phyloP scores from a whole-genome alignment of 2,113 vertebrate genomes.

The Nipponia nippon region DNA sequence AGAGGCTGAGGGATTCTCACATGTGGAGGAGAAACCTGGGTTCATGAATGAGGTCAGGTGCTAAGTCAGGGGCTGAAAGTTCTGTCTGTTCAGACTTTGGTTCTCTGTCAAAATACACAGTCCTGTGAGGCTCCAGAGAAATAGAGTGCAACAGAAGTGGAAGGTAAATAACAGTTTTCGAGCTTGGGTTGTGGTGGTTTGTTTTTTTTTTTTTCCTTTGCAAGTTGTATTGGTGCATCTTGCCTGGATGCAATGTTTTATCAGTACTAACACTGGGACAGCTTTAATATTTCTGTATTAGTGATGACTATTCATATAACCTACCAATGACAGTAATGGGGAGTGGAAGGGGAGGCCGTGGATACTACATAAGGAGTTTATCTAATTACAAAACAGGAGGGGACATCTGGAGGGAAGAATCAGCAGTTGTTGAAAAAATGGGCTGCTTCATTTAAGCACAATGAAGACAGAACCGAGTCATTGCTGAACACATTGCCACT shows the following conservation, averaged over 20 bases:
- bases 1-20: background rate
- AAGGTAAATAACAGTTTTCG: background rate
- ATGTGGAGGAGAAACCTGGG: background rate
- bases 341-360: background rate
- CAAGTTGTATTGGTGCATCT: background rate
- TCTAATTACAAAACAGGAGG: background rate
- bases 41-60: background rate
- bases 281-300: background rate
- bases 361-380: background rate
- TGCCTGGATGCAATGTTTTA: background rate
- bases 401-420: background rate
- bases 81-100: background rate
- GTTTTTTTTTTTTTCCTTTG: background rate
- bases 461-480: background rate
- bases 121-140: background rate
- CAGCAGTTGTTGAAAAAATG: background rate
- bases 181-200: background rate
- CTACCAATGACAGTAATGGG: background rate
- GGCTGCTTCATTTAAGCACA: background rate
- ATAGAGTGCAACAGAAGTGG: background rate
- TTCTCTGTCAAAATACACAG: background rate
- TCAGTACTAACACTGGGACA: background rate
- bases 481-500: background rate
- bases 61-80: background rate
- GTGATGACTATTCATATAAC: background rate